phyloP scores from a whole-genome alignment of 2,888 invertebrate species.

The Belgica antarctica region DNA sequence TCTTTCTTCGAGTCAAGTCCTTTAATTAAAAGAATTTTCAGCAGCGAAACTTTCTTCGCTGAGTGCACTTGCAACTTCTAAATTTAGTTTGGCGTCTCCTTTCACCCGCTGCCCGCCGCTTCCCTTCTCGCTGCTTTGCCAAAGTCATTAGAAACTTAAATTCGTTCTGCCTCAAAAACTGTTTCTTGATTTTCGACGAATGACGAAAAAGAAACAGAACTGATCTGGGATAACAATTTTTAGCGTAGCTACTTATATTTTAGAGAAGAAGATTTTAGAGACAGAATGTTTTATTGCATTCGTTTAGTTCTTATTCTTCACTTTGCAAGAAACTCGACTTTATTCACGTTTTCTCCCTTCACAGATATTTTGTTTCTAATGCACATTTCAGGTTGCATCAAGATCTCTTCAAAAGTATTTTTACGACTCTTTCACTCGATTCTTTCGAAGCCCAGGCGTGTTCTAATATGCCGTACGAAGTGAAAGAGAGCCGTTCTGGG shows the following conservation, averaged over 20 bases:
- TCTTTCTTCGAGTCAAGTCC: conserved; percentile 8
- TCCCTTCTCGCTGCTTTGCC: not conserved
- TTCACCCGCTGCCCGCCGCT: conserved; percentile 8
- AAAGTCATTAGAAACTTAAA: conserved; percentile 5
- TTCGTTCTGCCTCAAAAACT: not conserved
- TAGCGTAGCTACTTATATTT: conserved; percentile 33
- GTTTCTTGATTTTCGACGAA: not conserved
- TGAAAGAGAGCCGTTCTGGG: not conserved
- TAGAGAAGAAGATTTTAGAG: conserved; percentile 22
- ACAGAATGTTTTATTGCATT: conserved; percentile 6
- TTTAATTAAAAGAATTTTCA: conserved; percentile 4
- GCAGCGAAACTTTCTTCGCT: not conserved
- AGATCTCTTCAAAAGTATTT: conserved; percentile 18
- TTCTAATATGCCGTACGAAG: too few species aligned
- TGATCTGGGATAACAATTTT: conserved; percentile 44
- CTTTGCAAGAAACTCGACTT: conserved; percentile 8
- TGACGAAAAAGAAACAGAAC: conserved; percentile 36
- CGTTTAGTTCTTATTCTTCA: conserved; percentile 17
- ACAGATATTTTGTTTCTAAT: conserved; percentile 33
- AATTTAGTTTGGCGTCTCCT: conserved; percentile 32
- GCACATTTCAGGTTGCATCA: conserved; percentile 43
- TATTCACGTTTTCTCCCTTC: not conserved
- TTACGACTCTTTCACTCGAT: not conserved
- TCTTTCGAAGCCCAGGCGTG: not conserved
- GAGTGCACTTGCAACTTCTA: conserved; percentile 20